phyloP scores from a whole-genome alignment of 2,113 vertebrate species.

The Catharus minimus region DNA sequence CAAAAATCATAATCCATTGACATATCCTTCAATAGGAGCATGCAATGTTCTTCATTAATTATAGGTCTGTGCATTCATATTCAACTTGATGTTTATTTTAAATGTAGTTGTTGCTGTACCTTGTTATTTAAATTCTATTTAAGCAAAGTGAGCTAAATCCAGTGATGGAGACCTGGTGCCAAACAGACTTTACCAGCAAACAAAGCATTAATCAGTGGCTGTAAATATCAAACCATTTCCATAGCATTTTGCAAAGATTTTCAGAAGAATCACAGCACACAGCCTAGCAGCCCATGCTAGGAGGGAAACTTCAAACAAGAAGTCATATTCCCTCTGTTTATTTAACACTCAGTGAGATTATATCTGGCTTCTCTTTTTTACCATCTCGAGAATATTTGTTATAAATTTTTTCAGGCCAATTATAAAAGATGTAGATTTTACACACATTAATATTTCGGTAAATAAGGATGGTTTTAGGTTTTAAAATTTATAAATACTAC shows the following conservation, averaged over 20 bases:
- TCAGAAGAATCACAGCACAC: not conserved
- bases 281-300: not conserved
- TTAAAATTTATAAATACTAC: not conserved
- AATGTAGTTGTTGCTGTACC: not conserved
- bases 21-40: not conserved
- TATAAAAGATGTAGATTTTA: not conserved
- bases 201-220: slow-evolving; percentile 4
- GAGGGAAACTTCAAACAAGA: not conserved
- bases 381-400: not conserved
- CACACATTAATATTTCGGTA: not conserved
- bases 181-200: not conserved
- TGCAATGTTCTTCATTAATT: not conserved
- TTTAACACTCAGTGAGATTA: not conserved
- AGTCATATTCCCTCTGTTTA: not conserved
- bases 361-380: not conserved
- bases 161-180: not conserved
- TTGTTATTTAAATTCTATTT: not conserved
- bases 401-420: not conserved
- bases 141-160: not conserved
- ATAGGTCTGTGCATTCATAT: not conserved
- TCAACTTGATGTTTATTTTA: not conserved
- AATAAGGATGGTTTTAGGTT: not conserved
- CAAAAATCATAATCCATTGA: not conserved
- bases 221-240: slow-evolving; percentile 23
- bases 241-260: slow-evolving; percentile 2